Percentiles rank a stretch among this genome's conserved stretches.
Evolutionary conservation across 2,888 invertebrate genomes (phyloP).

Genomic region (Heliconius cydno): DNA sequence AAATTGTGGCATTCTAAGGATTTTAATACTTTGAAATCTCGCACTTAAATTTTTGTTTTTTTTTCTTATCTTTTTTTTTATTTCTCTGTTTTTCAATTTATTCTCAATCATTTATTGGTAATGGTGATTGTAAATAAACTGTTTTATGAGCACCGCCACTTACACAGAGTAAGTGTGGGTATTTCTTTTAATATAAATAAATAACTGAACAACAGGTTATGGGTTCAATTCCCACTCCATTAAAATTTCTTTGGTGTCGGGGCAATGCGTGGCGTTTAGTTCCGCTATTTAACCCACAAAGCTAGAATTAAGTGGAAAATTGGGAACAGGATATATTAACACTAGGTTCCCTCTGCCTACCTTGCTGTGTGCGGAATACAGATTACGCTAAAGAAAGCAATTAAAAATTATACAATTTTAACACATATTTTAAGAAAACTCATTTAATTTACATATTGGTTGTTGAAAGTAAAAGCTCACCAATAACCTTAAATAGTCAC

Average conservation of each 20-base stretch:
- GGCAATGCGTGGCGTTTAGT: too few species aligned
- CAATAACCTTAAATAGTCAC: not conserved
- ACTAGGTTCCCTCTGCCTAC: too few species aligned
- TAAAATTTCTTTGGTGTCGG: too few species aligned
- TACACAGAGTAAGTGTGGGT: not conserved
- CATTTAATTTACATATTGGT: constrained; percentile 4
- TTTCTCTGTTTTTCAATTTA: constrained; percentile 35
- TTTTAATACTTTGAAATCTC: constrained; percentile 36
- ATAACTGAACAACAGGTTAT: too few species aligned
- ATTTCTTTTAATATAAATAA: not conserved
- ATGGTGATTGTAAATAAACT: constrained; percentile 42
- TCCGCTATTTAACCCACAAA: too few species aligned
- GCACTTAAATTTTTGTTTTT: constrained; percentile 25
- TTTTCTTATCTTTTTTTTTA: too few species aligned
- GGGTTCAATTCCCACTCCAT: too few species aligned
- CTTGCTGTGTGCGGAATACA: too few species aligned
- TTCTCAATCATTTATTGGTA: constrained; percentile 48
- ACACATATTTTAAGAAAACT: constrained; percentile 16
- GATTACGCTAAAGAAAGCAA: too few species aligned
- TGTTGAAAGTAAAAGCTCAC: constrained; percentile 16
- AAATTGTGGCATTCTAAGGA: constrained; percentile 23
- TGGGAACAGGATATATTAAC: too few species aligned
- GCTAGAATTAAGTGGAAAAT: too few species aligned
- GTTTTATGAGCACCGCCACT: constrained; percentile 43
- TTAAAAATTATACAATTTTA: constrained; percentile 3